Percentiles rank a stretch among this genome's conserved stretches.
Conservation (phyloP, 2,113 vertebrate species). For the Ictalurus punctatus region DNA sequence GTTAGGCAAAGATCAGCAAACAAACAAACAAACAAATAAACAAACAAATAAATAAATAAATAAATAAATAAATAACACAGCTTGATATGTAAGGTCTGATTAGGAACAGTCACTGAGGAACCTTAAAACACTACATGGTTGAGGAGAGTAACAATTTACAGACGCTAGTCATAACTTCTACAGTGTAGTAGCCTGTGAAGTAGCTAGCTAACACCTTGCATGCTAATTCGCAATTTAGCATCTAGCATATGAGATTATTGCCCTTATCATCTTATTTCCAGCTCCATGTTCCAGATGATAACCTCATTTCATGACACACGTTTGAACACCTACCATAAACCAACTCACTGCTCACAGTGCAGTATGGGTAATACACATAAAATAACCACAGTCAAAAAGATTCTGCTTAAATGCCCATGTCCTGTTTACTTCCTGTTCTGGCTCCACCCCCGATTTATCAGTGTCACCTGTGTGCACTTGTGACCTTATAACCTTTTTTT, state of each 20-base stretch:
- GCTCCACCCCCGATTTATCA: background rate
- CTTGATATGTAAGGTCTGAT: background rate
- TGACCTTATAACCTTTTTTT: background rate
- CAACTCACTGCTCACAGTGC: background rate
- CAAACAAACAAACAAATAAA: background rate
- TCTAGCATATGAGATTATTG: background rate
- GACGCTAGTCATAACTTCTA: background rate
- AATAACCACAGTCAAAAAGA: background rate
- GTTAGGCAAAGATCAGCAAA: background rate
- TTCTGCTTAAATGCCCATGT: background rate
- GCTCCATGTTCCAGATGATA: background rate
- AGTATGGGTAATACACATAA: conserved; percentile 2
- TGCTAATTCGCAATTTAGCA: background rate
- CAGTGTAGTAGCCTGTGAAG: background rate
- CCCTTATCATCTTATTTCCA: background rate
- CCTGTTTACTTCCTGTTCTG: background rate
- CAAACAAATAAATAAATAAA: too few relatives aligned
- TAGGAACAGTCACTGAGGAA: background rate
- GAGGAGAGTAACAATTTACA: background rate
- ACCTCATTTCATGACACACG: background rate
- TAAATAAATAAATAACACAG: background rate
- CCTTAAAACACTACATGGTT: background rate
- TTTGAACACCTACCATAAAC: background rate
- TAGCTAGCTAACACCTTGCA: background rate
- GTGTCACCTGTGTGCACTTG: background rate